Conservation (phyloP, 2,113 vertebrate genomes). For the Petrocephalus zakoni region DNA sequence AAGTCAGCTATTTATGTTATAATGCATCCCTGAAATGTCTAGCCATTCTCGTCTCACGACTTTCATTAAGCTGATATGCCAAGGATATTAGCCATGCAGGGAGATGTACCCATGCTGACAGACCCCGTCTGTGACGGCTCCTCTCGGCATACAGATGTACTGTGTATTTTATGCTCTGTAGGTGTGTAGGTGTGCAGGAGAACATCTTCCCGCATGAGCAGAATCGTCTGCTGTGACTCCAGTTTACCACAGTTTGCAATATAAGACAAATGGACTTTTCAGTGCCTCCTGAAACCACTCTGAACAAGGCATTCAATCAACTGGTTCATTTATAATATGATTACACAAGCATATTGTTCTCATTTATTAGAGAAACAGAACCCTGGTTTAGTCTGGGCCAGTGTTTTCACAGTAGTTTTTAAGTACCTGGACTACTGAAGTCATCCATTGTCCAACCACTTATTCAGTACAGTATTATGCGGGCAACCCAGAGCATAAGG, state of each 20-base stretch:
- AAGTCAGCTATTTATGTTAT: background rate
- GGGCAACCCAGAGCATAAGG: background rate
- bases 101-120: background rate
- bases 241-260: background rate
- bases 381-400: background rate
- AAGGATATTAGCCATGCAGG: background rate
- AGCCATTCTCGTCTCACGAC: background rate
- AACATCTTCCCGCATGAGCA: background rate
- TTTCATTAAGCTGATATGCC: background rate
- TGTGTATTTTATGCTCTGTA: background rate
- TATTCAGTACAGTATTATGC: background rate
- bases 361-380: background rate
- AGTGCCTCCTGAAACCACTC: background rate
- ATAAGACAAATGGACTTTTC: background rate
- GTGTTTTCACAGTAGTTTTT: background rate
- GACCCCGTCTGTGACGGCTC: too few relatives aligned
- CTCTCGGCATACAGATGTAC: background rate
- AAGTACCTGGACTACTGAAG: background rate
- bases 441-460: background rate
- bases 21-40: background rate
- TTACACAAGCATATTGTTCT: background rate
- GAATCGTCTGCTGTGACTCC: background rate
- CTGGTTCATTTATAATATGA: background rate
- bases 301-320: background rate
- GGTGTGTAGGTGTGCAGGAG: background rate